These are phyloP conservation scores for Agrilus planipennis DNA, from an alignment of 1,140 invertebrate species.

Conservation along the genomic window DNA sequence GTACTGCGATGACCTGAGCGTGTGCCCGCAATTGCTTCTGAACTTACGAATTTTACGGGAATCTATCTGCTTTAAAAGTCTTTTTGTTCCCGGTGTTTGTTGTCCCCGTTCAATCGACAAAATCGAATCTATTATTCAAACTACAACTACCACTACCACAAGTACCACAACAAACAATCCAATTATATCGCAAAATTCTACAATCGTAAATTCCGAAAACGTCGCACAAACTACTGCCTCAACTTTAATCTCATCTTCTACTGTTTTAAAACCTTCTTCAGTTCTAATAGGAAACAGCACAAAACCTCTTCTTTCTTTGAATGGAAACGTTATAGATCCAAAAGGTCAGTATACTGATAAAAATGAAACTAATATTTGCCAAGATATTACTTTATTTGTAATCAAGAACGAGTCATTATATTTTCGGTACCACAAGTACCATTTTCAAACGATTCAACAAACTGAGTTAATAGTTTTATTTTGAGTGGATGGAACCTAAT, in stretches of 20 bases:
- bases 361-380: no score
- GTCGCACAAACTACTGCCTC: slow-evolving; percentile 7
- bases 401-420: no score
- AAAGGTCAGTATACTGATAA: no score
- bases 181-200: slow-evolving; percentile 36
- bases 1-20: slow-evolving; percentile 71
- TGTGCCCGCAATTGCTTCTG: slow-evolving; percentile 74
- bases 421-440: no score
- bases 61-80: slow-evolving; percentile 81
- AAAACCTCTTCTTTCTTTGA: slow-evolving; percentile 19
- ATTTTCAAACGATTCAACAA: no score
- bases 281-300: no score
- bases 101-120: slow-evolving; percentile 49
- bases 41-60: slow-evolving; percentile 71
- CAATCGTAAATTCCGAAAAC: slow-evolving; percentile 26
- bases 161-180: slow-evolving; percentile 20
- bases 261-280: slow-evolving; percentile 29
- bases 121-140: not conserved
- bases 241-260: slow-evolving; percentile 11
- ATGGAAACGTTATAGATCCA: slow-evolving; percentile 36
- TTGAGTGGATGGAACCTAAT: no score
- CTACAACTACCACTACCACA: slow-evolving; percentile 4
- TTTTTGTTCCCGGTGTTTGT: slow-evolving; percentile 85
- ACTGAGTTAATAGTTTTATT: no score
- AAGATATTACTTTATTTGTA: no score